Percentiles rank a stretch among this genome's conserved stretches.
Evolutionary conservation across 2,888 invertebrate species (phyloP).

Genomic region (Noctua janthina): DNA sequence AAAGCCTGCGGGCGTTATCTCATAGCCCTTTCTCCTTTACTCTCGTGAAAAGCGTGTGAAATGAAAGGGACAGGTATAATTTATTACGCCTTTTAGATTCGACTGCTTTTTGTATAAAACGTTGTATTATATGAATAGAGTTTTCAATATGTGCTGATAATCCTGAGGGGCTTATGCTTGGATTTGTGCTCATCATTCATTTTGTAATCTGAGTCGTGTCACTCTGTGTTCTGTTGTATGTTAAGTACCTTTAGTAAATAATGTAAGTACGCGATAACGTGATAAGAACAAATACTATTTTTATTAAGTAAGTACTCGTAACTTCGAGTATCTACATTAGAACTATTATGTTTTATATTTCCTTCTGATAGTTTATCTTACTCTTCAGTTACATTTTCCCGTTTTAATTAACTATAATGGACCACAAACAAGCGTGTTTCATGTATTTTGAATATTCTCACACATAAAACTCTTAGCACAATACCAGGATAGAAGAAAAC

Average conservation of each 20-base stretch:
- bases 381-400: slow-evolving; percentile 7
- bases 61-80: slow-evolving; percentile 63
- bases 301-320: slow-evolving; percentile 15
- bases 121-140: slow-evolving; percentile 23
- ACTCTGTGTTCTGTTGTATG: slow-evolving; percentile 61
- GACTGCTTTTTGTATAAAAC: slow-evolving; percentile 47
- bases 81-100: slow-evolving; percentile 52
- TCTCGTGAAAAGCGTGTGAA: slow-evolving; percentile 52
- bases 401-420: slow-evolving; percentile 33
- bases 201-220: slow-evolving; percentile 70
- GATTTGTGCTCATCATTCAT: slow-evolving; percentile 73
- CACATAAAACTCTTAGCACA: not conserved
- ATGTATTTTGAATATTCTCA: slow-evolving; percentile 27
- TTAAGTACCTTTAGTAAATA: slow-evolving; percentile 58
- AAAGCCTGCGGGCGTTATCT: slow-evolving; percentile 62
- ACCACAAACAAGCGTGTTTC: not conserved
- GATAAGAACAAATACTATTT: slow-evolving; percentile 41
- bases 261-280: slow-evolving; percentile 56
- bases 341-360: slow-evolving; percentile 23
- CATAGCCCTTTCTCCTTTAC: slow-evolving; percentile 62
- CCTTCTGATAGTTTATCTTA: slow-evolving; percentile 39
- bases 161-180: slow-evolving; percentile 59
- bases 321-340: slow-evolving; percentile 6
- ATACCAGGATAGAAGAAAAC: slow-evolving; percentile 23
- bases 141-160: slow-evolving; percentile 57